Base-by-base conservation (phyloP, 2,797 vertebrate species). In the Phoeniculus purpureus region DNA sequence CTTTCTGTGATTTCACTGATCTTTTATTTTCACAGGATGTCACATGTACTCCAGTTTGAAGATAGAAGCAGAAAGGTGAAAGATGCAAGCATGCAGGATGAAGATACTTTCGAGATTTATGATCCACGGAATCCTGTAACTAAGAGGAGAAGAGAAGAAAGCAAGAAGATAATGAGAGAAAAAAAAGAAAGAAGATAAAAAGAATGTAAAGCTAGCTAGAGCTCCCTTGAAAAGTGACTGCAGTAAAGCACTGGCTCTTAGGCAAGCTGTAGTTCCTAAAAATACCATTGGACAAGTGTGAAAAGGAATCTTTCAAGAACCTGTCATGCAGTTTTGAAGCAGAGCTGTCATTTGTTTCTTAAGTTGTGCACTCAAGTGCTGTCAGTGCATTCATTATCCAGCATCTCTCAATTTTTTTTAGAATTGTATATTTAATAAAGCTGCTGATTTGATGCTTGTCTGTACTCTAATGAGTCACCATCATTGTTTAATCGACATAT, bases 91-190 rank as follows among this genome's bases (percentile, higher is more conserved):
- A 97, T 99, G 97, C 99, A 98, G 94, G 99, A 99, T 94, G 99
- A 99, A 96, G 99, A 99, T 95, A 99, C 99, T 1, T 99, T 99
- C 45, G 99, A 99, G 97, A 99, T 99, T 97, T 98, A 99, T 80
- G 99, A 99, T 97, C 99, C 99, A 11, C 98, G 99, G 55, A 99
- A 99, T 97, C 99, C 99, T n/a, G 99, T 99, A 97, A 99, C 98
- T 92, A 99, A 99, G 90, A 98, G 99, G 27, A 97, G 99, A 80
- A 97, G 99, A 87, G 99, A 99, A 97, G 98, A 99, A 97, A 99
- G 99, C 98, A 99, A 99, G 97, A 99, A 99, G 97, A 97, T 99
- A 96, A 97, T 99, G 98, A 98, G 98, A 96, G 98, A 99, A 97
- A 99, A 99, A 97, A 99, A 99, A 94, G 98, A 98, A 96, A 98